A percentile compares a stretch with the other conserved stretches of the same genome.
phyloP scores from a whole-genome alignment of 2,888 invertebrate genomes.

The Macroteleia sp. region DNA sequence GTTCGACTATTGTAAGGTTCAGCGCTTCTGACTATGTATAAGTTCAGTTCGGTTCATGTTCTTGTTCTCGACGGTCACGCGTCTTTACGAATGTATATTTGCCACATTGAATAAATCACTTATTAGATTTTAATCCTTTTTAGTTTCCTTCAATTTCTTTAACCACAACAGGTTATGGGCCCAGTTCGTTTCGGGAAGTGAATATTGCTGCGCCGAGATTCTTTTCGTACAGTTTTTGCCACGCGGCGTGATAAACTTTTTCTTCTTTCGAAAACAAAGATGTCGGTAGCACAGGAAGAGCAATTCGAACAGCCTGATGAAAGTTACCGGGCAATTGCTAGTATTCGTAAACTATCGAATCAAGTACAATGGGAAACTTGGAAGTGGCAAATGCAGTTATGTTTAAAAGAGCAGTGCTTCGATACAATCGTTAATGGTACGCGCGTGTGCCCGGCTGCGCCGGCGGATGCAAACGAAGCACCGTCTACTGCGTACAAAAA shows the following conservation, averaged over 20 bases:
- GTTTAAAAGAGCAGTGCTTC: constrained; percentile 66
- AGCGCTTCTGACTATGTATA: no score
- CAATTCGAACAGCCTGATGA: no score
- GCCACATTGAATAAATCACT: background rate
- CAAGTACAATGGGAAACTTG: constrained; percentile 65
- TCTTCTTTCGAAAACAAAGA: no score
- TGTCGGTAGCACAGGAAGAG: no score
- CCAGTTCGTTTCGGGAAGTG: no score
- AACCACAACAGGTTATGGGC: no score
- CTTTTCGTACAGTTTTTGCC: no score
- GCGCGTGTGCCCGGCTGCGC: constrained; percentile 57
- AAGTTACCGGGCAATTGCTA: background rate
- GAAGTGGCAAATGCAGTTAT: constrained; percentile 69
- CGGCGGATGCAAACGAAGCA: constrained; percentile 40
- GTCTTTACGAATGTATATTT: background rate
- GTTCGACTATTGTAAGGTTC: no score
- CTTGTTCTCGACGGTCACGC: no score
- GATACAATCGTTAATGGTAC: constrained; percentile 60
- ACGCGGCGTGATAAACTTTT: no score
- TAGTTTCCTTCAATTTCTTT: background rate
- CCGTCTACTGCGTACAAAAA: constrained; percentile 49
- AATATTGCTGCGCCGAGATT: no score
- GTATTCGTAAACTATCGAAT: background rate
- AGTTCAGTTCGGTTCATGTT: no score
- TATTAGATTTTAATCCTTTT: background rate